Evolutionary conservation across 2,113 vertebrate genomes (phyloP).

Genomic region (Narcine bancroftii): DNA sequence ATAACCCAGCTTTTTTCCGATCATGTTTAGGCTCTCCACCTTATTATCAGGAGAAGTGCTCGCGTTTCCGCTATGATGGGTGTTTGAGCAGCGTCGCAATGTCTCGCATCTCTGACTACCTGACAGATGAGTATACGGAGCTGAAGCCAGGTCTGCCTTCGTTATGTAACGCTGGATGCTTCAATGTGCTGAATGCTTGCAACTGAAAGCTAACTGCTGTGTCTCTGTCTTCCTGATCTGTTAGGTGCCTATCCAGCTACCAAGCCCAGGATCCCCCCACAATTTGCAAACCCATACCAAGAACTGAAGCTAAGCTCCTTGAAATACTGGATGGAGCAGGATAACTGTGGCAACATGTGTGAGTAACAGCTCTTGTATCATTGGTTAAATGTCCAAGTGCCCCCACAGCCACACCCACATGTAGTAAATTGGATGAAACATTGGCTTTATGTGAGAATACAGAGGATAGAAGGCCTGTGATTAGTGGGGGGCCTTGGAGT

Average conservation of each 20-base stretch:
- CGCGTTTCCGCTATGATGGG: background rate
- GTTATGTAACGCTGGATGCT: background rate
- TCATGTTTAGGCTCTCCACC: background rate
- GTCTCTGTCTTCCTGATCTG: background rate
- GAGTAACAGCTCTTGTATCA: background rate
- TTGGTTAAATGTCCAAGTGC: background rate
- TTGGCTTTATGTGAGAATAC: no score
- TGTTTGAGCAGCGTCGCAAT: background rate
- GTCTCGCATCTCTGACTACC: background rate
- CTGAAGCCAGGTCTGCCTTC: slow-evolving; percentile 20
- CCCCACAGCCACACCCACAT: no score
- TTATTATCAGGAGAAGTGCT: background rate
- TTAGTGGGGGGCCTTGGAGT: no score
- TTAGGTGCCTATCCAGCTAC: slow-evolving; percentile 3
- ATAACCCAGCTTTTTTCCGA: background rate
- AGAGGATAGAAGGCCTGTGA: no score
- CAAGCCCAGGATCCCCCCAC: background rate
- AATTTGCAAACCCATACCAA: background rate
- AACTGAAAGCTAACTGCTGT: background rate
- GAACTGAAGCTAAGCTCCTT: background rate
- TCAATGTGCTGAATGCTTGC: background rate
- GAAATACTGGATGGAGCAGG: background rate
- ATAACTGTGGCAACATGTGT: background rate
- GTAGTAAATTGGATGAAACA: no score
- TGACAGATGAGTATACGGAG: background rate